phyloP scores from a whole-genome alignment of 2,797 vertebrate genomes.

The Fundulus diaphanus region DNA sequence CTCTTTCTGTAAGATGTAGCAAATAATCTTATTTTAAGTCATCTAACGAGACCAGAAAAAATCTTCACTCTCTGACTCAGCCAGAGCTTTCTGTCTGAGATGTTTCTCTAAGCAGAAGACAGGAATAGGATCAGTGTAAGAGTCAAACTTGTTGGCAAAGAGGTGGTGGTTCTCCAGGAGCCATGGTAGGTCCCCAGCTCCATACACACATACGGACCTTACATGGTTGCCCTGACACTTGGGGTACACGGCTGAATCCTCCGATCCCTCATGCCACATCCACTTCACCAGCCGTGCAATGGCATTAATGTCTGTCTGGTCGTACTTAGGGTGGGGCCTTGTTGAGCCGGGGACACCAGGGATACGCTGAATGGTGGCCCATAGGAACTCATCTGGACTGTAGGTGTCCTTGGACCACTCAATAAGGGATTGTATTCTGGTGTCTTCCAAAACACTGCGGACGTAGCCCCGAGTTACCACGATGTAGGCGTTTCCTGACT shows the following conservation, averaged over 20 bases:
- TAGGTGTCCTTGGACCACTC: conserved; percentile 90
- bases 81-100: conserved; percentile 84
- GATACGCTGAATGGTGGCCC: conserved; percentile 91
- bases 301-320: conserved; percentile 85
- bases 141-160: conserved; percentile 94
- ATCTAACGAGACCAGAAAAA: not conserved
- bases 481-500: conserved; percentile 91
- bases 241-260: conserved; percentile 81
- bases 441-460: conserved; percentile 76
- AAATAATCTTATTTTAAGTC: not conserved
- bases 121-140: conserved; percentile 79
- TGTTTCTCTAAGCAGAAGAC: conserved; percentile 88
- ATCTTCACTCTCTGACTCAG: not conserved
- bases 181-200: conserved; percentile 88
- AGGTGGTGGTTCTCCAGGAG: conserved; percentile 87
- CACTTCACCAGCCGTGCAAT: conserved; percentile 90
- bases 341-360: conserved; percentile 83
- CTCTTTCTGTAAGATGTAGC: not conserved
- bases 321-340: conserved; percentile 80
- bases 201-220: conserved; percentile 86
- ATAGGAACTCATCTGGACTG: conserved; percentile 90
- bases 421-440: conserved; percentile 76
- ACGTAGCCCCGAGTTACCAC: conserved; percentile 84
- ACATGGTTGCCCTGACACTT: conserved; percentile 83
- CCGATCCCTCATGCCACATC: conserved; percentile 82